These are phyloP conservation scores for Nerophis lumbriciformis DNA, from an alignment of 2,113 vertebrate species.

Conservation along the genomic window DNA sequence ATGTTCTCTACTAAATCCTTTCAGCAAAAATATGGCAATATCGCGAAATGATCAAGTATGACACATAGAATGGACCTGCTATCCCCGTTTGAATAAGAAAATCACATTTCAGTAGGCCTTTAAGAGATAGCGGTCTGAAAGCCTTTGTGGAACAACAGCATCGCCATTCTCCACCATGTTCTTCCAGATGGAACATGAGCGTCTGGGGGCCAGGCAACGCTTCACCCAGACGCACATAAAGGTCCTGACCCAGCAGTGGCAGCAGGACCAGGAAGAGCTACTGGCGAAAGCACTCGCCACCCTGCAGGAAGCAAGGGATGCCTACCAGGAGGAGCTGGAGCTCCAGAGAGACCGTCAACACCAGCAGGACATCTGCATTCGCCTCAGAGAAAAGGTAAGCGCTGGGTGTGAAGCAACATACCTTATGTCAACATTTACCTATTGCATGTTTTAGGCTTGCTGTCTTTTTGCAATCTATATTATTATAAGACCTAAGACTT, in stretches of 20 bases:
- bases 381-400: constrained; percentile 84
- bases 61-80: too few species aligned
- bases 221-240: constrained; percentile 70
- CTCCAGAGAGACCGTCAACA: constrained; percentile 70
- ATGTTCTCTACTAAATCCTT: too few species aligned
- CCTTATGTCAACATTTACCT: too few species aligned
- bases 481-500: too few species aligned
- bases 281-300: constrained; percentile 65
- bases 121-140: too few species aligned
- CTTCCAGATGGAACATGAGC: constrained; percentile 76
- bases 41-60: too few species aligned
- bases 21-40: too few species aligned
- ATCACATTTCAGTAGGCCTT: not conserved
- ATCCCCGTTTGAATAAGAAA: not conserved
- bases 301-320: constrained; percentile 75
- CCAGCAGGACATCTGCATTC: constrained; percentile 81
- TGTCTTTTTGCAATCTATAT: too few species aligned
- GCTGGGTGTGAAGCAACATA: not conserved
- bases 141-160: not conserved
- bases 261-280: constrained; percentile 70
- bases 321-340: constrained; percentile 68
- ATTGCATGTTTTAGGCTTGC: too few species aligned
- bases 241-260: constrained; percentile 69
- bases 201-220: constrained; percentile 63
- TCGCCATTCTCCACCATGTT: constrained; percentile 4